Evolutionary conservation across 2,888 invertebrate species (phyloP).

Genomic region (Pedicia rivosa): DNA sequence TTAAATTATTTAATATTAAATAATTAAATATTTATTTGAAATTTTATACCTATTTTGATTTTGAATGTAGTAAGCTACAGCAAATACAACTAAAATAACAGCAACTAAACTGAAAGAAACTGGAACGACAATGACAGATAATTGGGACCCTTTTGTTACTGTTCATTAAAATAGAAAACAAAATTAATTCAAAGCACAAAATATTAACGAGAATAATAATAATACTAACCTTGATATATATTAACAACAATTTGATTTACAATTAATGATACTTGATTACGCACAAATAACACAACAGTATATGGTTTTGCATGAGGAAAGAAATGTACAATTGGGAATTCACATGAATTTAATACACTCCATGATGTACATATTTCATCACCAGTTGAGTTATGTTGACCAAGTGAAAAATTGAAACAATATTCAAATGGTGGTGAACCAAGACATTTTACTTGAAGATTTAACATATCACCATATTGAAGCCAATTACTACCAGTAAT

Average conservation of each 20-base stretch:
- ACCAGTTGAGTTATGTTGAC: conserved; percentile 47
- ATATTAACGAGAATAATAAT: conserved; percentile 8
- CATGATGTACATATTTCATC: conserved; percentile 52
- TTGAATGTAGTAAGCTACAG: conserved; percentile 73
- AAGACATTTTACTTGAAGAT: conserved; percentile 51
- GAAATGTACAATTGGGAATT: conserved; percentile 49
- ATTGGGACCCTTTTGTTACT: conserved; percentile 64
- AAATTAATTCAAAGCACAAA: conserved; percentile 4
- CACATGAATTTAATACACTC: conserved; percentile 33
- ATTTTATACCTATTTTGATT: conserved; percentile 50
- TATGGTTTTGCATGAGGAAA: conserved; percentile 52
- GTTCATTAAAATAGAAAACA: conserved; percentile 20
- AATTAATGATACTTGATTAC: conserved; percentile 56
- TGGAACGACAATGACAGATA: conserved; percentile 79
- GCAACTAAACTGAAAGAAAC: conserved; percentile 68
- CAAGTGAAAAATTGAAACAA: conserved; percentile 47
- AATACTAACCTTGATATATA: conserved; percentile 60
- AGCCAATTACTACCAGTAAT: conserved; percentile 68
- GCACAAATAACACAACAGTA: conserved; percentile 61
- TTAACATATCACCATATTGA: conserved; percentile 61
- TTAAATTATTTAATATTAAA: conserved; percentile 8
- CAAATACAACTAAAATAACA: conserved; percentile 69
- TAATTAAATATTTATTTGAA: not conserved
- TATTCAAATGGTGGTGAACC: conserved; percentile 60
- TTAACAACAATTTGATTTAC: conserved; percentile 58